Base-by-base conservation (phyloP, 2,797 vertebrate species). In the Odontamblyopus rebecca region DNA sequence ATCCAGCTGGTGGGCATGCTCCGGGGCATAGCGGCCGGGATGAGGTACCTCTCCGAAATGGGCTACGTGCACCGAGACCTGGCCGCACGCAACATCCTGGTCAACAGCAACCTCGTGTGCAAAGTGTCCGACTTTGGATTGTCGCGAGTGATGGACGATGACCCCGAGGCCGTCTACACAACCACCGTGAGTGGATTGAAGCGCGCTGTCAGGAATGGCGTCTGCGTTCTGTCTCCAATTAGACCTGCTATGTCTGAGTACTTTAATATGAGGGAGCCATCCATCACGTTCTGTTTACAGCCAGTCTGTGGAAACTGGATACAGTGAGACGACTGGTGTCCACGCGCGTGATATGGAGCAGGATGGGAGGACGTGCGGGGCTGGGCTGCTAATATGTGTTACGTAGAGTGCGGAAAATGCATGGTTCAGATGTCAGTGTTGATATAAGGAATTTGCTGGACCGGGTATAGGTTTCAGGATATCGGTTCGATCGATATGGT, bases 41-140 rank as follows among this genome's bases (percentile, higher is more conserved):
- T 99, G 97, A 95, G 96, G 88, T 99, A 99, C 84, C 95, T 99
- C 77, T 96, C 97, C 0, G 98, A 99, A 80, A 98, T 99, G 97
- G 97, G 97, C 90, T 99, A 99, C 3, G 96, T 99, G 87, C 98
- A 99, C 91, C 95, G 97, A 80, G 97, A 99, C 89, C 95, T 99
- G 83, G 98, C 97, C 4, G 97, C 97, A 1, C 95, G 97, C 61
- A 99, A 99, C 93, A 96, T 99, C 91, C 96, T 99, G 70, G 96
- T 99, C 94, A 99, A 99, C 94, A 99, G 98, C 93, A 99, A 99
- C 89, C 97, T 98, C 65, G 97, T 99, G 82, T 99, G 98, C 89
- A 99, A 99, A 95, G 98, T 99, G 83, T 99, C 97, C n/a, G 97
- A 99, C 92, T 99, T 99, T 68, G 98, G 97, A 82, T 94, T 99